Evolutionary conservation across 1,140 invertebrate species (phyloP), one percentile per base, ranked within the genome.

Genomic region (Brachystomella parvula): DNA sequence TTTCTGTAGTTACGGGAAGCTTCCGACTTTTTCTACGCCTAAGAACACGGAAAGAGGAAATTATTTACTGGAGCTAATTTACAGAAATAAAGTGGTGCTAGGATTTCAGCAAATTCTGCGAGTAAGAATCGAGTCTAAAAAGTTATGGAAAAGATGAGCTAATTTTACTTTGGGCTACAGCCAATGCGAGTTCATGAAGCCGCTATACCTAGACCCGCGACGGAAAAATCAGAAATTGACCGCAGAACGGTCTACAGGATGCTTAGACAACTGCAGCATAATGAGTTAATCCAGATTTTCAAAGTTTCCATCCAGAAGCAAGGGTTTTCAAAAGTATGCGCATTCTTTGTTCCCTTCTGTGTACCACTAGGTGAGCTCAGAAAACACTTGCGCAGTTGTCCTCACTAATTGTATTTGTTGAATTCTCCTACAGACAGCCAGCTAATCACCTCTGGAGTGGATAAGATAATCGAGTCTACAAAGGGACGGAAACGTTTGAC

Each of bases 81-180:
- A 59, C 30, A 29, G 6, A 9, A 9, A 12, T 12, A 28, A 15
- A 3, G 26, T 31, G 26, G 57, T 59, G 15, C 6, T 59, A 6
- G 57, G 57, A 59, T 59, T 59, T 31, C 57, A 59, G 15, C 57
- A 59, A 31, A 59, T 59, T 9, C 21, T 59, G 15, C 21, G 57
- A 12, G 57, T 59, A 31, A 59, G 24, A 32, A 59, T 6, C 24
- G 24, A 53, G 6, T 24, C n/a, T 12, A 9, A 44, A 44, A 44
- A 44, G 39, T n/a, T 44, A 44, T 44, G 9, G 9, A 44, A 44
- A 9, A n/a, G 9, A 12, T 44, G 9, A 44, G n/a, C n/a, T 44
- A 44, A 44, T n/a, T 44, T 44, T 44, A 44, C 9, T 44, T 44
- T 9, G n/a, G 39, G 9, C n/a, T 53, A 53, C 12, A 53, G 24